Percentiles rank a stretch among this genome's conserved stretches.
Evolutionary conservation across 2,113 vertebrate species (phyloP).

Genomic region (Chinchilla lanigera): DNA sequence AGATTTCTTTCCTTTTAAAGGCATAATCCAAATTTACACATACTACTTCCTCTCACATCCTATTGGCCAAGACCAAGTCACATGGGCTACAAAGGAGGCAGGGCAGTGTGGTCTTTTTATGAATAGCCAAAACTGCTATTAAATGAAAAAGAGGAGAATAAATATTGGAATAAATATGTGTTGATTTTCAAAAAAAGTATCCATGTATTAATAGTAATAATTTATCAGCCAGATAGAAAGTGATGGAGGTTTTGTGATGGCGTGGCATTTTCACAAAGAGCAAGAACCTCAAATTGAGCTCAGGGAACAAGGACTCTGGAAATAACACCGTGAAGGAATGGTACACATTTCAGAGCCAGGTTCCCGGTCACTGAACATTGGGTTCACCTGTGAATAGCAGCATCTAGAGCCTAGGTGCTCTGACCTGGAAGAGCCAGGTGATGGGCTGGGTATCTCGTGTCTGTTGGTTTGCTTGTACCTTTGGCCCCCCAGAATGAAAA

Average conservation of each 20-base stretch:
- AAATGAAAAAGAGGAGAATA: background rate
- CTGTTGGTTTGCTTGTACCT: background rate
- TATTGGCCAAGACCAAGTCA: background rate
- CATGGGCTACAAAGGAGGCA: background rate
- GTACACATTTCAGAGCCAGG: background rate
- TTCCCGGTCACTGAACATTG: background rate
- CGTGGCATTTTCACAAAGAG: background rate
- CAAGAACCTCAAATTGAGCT: slow-evolving; percentile 30
- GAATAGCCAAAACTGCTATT: background rate
- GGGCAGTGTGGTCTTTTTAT: background rate
- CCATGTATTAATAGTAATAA: slow-evolving; percentile 18
- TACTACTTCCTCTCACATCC: background rate
- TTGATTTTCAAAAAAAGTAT: background rate
- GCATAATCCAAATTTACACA: background rate
- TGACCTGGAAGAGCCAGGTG: background rate
- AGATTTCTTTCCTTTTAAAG: slow-evolving; percentile 37
- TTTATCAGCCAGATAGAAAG: background rate
- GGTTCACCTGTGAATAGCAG: background rate
- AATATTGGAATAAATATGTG: background rate
- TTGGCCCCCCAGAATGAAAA: background rate
- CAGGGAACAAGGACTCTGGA: background rate
- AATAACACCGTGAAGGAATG: background rate
- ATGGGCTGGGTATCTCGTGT: background rate
- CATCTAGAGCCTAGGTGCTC: background rate
- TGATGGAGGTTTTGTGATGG: background rate